Conservation (phyloP, 2,113 vertebrate genomes). For the Pomatostomus ruficeps region DNA sequence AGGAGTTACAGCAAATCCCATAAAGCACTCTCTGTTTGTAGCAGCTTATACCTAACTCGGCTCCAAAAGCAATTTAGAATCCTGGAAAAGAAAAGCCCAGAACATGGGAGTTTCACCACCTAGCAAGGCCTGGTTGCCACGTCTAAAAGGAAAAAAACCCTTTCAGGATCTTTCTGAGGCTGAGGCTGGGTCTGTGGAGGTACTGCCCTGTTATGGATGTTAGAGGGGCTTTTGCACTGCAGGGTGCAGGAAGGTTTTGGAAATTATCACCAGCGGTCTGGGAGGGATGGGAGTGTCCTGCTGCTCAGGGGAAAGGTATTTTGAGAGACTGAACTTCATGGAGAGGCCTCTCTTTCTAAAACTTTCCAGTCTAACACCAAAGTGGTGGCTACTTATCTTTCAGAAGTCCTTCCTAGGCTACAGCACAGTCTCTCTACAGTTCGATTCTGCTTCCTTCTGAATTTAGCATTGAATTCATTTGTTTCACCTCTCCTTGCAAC, state of each 20-base stretch:
- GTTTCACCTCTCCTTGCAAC: background rate
- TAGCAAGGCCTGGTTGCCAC: background rate
- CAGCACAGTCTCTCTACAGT: background rate
- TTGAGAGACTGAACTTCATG: background rate
- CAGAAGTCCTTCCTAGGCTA: background rate
- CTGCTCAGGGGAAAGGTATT: background rate
- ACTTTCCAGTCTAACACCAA: background rate
- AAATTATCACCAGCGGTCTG: background rate
- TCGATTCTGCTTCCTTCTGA: background rate
- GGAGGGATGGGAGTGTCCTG: background rate
- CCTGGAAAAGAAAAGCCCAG: background rate
- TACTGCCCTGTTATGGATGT: background rate
- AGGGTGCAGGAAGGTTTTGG: background rate
- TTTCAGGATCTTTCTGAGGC: background rate
- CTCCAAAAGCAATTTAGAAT: background rate
- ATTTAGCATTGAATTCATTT: background rate
- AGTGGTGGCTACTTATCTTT: background rate
- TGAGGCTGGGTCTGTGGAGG: fast-evolving
- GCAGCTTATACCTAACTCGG: background rate
- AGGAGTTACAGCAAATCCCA: background rate
- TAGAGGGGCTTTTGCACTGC: background rate
- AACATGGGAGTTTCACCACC: background rate
- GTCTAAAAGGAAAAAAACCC: background rate
- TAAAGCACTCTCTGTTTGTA: background rate
- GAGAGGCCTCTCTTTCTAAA: background rate